Percentiles rank a stretch among this genome's conserved stretches.
Evolutionary conservation across 2,888 invertebrate species (phyloP).

Genomic region (Diadegma fenestrale): DNA sequence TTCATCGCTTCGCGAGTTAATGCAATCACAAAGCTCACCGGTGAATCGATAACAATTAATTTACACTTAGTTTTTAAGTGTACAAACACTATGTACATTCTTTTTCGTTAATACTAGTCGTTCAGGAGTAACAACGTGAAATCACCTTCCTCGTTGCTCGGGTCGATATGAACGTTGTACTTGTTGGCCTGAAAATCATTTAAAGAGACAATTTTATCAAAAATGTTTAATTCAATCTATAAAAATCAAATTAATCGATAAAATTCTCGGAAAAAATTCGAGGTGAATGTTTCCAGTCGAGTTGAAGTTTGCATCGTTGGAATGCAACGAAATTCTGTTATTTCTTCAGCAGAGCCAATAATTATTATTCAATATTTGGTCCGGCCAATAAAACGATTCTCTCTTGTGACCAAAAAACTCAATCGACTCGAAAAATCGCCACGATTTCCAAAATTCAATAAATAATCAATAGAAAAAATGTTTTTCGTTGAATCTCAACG

Average conservation of each 20-base stretch:
- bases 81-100: conserved; percentile 55
- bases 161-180: conserved; percentile 75
- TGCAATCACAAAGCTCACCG: conserved; percentile 25
- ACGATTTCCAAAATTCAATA: too few relatives aligned
- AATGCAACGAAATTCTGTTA: too few relatives aligned
- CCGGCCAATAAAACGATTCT: too few relatives aligned
- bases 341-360: too few relatives aligned
- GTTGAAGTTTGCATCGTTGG: too few relatives aligned
- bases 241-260: not conserved
- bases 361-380: too few relatives aligned
- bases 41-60: conserved; percentile 46
- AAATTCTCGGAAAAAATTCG: not conserved
- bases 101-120: conserved; percentile 21
- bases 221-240: not conserved
- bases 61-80: conserved; percentile 36
- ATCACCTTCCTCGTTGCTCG: conserved; percentile 55
- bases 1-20: not conserved
- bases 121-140: conserved; percentile 58
- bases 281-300: too few relatives aligned
- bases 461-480: too few relatives aligned
- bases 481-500: too few relatives aligned
- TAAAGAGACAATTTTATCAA: conserved; percentile 11
- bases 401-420: too few relatives aligned
- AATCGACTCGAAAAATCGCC: too few relatives aligned
- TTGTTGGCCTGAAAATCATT: conserved; percentile 75